Evolutionary conservation across 2,113 vertebrate species (phyloP).

Genomic region (Triplophysa siluroides): DNA sequence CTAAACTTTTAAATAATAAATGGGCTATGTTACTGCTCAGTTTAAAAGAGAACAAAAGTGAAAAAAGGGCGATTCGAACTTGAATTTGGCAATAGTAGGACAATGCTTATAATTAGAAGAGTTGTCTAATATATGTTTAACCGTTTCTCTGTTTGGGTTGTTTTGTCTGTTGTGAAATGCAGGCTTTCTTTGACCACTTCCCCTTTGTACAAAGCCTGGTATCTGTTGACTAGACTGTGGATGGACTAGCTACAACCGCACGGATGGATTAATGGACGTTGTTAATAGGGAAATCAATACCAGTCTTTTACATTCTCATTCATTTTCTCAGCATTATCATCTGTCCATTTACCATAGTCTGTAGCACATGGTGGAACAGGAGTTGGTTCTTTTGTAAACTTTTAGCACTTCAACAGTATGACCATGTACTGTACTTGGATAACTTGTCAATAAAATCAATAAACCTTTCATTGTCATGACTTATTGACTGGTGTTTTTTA

Average conservation of each 20-base stretch:
- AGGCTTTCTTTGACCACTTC: conserved; percentile 94
- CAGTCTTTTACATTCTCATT: not conserved
- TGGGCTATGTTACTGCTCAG: no score
- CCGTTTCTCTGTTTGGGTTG: not conserved
- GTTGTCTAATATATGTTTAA: not conserved
- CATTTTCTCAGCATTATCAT: conserved; percentile 2
- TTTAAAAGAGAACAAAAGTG: no score
- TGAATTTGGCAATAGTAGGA: no score
- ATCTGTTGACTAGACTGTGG: conserved; percentile 73
- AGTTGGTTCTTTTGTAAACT: no score
- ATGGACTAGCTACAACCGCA: not conserved
- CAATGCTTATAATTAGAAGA: no score
- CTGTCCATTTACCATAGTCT: not conserved
- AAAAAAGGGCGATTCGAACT: no score
- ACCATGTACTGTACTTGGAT: not conserved
- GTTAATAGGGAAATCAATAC: not conserved
- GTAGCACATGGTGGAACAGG: not conserved
- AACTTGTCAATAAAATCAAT: conserved; percentile 25
- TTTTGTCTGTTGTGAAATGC: conserved; percentile 54
- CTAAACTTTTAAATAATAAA: not conserved
- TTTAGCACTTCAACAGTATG: not conserved
- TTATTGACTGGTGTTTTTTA: not conserved
- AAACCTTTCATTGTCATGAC: not conserved
- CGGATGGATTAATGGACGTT: not conserved
- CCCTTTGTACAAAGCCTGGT: conserved; percentile 78